Base-by-base conservation (phyloP, 2,113 vertebrate species). In the Cottus gobio region DNA sequence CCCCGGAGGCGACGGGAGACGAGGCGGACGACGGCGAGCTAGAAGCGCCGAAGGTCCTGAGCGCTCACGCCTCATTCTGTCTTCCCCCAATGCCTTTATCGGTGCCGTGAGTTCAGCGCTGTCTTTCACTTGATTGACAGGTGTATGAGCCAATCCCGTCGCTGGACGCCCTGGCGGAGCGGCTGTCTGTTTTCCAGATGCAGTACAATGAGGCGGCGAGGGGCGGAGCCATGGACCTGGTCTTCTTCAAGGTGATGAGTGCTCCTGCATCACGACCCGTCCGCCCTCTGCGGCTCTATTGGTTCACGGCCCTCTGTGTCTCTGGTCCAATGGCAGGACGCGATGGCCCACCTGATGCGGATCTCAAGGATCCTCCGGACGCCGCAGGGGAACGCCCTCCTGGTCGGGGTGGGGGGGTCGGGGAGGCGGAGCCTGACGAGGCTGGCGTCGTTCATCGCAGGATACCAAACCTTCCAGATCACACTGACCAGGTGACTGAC, bases 391-490 rank as follows among this genome's bases (percentile, higher is more conserved):
- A 96, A 96, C 88, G 96, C 95, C 10, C 82, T 97, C 82, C 75
- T 97, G 79, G 96, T 97, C 22, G 96, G 96, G 30, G 96, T 96
- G 10, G 96, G 96, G 4, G 96, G 96, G 72, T 97, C 96, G 20
- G 96, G 96, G 62, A 97, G 96, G 81, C 96, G 96, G 89, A 96
- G 95, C 72, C 92, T 97, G 85, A 96, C 95, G 46, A 93, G 94
- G 77, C 80, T 97, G 52, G 94, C 95, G 0, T 95, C 96, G 0
- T 95, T 93, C 80, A 96, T 96, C 80, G 95, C 96, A 62, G 96
- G 96, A 85, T 96, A 96, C 10, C 93, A 95, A 70, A 96, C 77
- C 67, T 97, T 96, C 89, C 96, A 96, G 89, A 96, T 96, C 85
- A 94, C 93, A 26, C 89, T 97, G 71, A 96, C 94, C 90, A 94